phyloP scores from a whole-genome alignment of 1,140 invertebrate genomes.

The Eubasilissa regina region DNA sequence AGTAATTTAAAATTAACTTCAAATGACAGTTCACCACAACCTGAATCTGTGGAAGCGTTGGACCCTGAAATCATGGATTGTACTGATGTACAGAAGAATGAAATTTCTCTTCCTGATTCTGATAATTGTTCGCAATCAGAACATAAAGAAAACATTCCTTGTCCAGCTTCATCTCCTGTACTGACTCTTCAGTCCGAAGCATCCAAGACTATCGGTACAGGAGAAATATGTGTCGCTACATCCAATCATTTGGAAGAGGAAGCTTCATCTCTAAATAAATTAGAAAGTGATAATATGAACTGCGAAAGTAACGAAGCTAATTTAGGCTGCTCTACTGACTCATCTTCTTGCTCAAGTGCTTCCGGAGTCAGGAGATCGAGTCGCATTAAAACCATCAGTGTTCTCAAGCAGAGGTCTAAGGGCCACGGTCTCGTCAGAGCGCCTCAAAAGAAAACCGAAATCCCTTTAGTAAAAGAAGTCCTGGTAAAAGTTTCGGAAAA shows the following conservation, averaged over 20 bases:
- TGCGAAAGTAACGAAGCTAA: slow-evolving; percentile 62
- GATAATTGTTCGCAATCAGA: not conserved
- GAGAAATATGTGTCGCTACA: slow-evolving; percentile 68
- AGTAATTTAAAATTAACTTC: slow-evolving; percentile 39
- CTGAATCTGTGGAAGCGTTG: no score
- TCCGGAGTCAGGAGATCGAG: slow-evolving; percentile 72
- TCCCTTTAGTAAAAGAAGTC: slow-evolving; percentile 55
- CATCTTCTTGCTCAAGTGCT: slow-evolving; percentile 67
- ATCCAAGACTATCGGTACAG: slow-evolving; percentile 33
- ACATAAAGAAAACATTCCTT: slow-evolving; percentile 13
- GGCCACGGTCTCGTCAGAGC: slow-evolving; percentile 74
- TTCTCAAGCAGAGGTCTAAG: slow-evolving; percentile 73
- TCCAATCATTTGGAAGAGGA: slow-evolving; percentile 69
- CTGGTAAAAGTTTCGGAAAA: slow-evolving; percentile 47
- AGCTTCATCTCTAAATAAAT: slow-evolving; percentile 17
- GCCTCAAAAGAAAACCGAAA: slow-evolving; percentile 65
- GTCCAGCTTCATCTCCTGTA: not conserved
- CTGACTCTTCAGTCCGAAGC: not conserved
- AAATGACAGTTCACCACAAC: not conserved
- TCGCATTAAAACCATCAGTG: slow-evolving; percentile 75
- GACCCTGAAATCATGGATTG: not conserved
- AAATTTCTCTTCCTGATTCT: not conserved
- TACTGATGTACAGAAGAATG: slow-evolving; percentile 6
- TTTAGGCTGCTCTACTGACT: slow-evolving; percentile 68
- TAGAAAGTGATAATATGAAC: slow-evolving; percentile 46